A percentile compares a stretch with the other conserved stretches of the same genome.
These are phyloP conservation scores for Diplazon laetatorius DNA, from an alignment of 2,888 invertebrate genomes.

Conservation along the genomic window DNA sequence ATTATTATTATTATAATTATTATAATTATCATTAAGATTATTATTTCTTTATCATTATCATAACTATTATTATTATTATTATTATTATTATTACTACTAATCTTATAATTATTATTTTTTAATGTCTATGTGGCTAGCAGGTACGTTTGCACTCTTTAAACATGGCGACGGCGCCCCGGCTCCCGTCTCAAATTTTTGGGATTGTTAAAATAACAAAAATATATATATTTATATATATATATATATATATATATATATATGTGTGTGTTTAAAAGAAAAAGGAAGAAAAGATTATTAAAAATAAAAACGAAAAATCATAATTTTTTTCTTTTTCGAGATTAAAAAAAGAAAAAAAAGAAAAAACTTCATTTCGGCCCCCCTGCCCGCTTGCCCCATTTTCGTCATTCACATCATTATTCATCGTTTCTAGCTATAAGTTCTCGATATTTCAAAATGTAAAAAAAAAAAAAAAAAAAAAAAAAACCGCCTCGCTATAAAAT, in stretches of 20 bases:
- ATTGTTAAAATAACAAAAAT: too few species aligned
- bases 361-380: constrained; percentile 37
- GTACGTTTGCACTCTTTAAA: constrained; percentile 78
- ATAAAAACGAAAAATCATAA: constrained; percentile 23
- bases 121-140: constrained; percentile 78
- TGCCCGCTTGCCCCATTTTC: constrained; percentile 22
- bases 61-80: constrained; percentile 56
- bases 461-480: too few species aligned
- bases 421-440: constrained; percentile 18
- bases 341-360: constrained; percentile 10
- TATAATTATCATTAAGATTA: constrained; percentile 59
- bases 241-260: too few species aligned
- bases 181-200: constrained; percentile 43
- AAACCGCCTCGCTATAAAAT: constrained; percentile 59
- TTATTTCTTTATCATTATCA: constrained; percentile 69
- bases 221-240: too few species aligned
- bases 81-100: constrained; percentile 51
- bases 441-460: constrained; percentile 55
- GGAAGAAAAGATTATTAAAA: constrained; percentile 20
- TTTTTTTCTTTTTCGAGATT: constrained; percentile 36
- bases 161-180: constrained; percentile 59
- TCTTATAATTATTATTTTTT: constrained; percentile 67
- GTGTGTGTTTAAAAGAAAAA: constrained; percentile 32
- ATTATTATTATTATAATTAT: constrained; percentile 63
- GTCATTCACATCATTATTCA: constrained; percentile 6